Conservation (phyloP, 2,113 vertebrate species). For the Centropus unirufus region DNA sequence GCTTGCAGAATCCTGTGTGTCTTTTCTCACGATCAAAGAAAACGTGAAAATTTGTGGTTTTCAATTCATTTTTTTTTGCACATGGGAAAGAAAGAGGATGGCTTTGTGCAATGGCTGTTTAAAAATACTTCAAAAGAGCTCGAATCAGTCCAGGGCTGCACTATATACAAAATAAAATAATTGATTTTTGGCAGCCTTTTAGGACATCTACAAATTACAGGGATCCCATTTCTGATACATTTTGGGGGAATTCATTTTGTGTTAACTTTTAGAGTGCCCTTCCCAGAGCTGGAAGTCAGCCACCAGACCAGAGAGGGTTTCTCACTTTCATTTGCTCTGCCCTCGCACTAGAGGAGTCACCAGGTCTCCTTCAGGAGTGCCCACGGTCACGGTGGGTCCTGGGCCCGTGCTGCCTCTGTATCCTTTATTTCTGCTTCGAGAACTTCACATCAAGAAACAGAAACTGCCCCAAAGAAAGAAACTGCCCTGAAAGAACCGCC, state of each 20-base stretch:
- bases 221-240: constrained; percentile 61
- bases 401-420: neutral
- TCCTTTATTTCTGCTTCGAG: neutral
- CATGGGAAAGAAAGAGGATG: constrained; percentile 37
- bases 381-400: neutral
- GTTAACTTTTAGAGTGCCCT: constrained; percentile 27
- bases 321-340: constrained; percentile 15
- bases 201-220: constrained; percentile 69
- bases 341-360: neutral
- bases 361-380: neutral
- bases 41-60: constrained; percentile 44
- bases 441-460: neutral
- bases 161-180: constrained; percentile 75
- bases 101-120: constrained; percentile 61
- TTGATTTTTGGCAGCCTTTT: constrained; percentile 70
- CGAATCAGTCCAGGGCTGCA: constrained; percentile 52
- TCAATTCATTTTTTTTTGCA: constrained; percentile 9
- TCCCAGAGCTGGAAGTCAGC: constrained; percentile 42
- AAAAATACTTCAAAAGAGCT: constrained; percentile 71
- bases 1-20: neutral
- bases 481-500: neutral
- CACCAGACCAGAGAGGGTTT: neutral
- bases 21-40: constrained; percentile 11
- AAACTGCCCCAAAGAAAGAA: neutral
- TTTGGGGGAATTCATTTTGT: constrained; percentile 40